Conservation (phyloP, 2,888 invertebrate genomes). For the Strigamia maritima region DNA sequence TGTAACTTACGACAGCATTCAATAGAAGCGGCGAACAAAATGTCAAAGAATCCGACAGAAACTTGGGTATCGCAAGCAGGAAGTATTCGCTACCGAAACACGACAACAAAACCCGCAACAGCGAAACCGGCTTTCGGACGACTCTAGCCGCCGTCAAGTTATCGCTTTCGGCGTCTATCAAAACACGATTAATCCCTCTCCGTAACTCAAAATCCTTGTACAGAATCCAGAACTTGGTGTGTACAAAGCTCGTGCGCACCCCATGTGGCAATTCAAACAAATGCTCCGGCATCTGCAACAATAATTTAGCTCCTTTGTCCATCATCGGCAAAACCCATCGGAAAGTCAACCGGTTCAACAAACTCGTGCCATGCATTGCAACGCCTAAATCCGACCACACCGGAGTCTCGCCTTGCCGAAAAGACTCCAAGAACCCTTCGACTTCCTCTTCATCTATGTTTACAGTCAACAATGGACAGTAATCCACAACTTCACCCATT, state of each 20-base stretch:
- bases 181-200: slow-evolving; percentile 39
- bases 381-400: slow-evolving; percentile 72
- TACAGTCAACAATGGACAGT: slow-evolving; percentile 58
- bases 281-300: slow-evolving; percentile 71
- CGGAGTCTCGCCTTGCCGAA: slow-evolving; percentile 45
- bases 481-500: slow-evolving; percentile 57
- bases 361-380: slow-evolving; percentile 72
- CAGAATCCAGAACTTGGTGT: slow-evolving; percentile 57
- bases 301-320: slow-evolving; percentile 70
- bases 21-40: slow-evolving; percentile 88
- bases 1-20: slow-evolving; percentile 73
- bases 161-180: slow-evolving; percentile 44
- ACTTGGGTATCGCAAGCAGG: slow-evolving; percentile 74
- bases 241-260: slow-evolving; percentile 62
- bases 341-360: slow-evolving; percentile 73
- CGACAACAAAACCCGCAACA: slow-evolving; percentile 67
- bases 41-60: slow-evolving; percentile 74
- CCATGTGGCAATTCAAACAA: slow-evolving; percentile 74
- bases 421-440: slow-evolving; percentile 37
- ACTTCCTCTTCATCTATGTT: slow-evolving; percentile 47
- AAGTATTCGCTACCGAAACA: slow-evolving; percentile 81
- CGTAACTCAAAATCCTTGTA: slow-evolving; percentile 46
- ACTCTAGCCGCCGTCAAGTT: not conserved
- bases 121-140: slow-evolving; percentile 47
- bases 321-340: slow-evolving; percentile 84